phyloP scores from a whole-genome alignment of 2,113 vertebrate species.

The Pterocles orientalis region DNA sequence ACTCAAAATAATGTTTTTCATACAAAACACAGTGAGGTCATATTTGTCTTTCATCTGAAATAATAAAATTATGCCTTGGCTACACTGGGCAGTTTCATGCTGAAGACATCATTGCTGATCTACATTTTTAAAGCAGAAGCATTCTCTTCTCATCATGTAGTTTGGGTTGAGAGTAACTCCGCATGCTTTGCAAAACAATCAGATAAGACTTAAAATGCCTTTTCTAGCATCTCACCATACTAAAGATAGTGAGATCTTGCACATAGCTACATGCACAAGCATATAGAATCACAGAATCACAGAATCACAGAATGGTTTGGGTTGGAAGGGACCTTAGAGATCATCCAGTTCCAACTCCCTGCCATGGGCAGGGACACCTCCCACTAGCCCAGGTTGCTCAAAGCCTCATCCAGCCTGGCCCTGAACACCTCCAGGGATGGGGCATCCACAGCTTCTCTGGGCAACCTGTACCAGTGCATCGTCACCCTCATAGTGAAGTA shows the following conservation, averaged over 20 bases:
- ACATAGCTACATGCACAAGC: neutral
- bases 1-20: slow-evolving; percentile 46
- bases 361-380: too few relatives aligned
- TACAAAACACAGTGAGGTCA: slow-evolving; percentile 55
- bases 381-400: too few relatives aligned
- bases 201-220: slow-evolving; percentile 10
- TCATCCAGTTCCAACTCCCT: too few relatives aligned
- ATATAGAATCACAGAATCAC: too few relatives aligned
- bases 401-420: too few relatives aligned
- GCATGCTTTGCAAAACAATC: neutral
- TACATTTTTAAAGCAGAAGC: neutral
- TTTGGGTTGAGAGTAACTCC: neutral
- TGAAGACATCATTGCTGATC: slow-evolving; percentile 20
- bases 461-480: too few relatives aligned
- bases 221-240: neutral
- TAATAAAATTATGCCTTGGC: slow-evolving; percentile 56
- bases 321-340: too few relatives aligned
- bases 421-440: too few relatives aligned
- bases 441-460: too few relatives aligned
- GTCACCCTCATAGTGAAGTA: too few relatives aligned
- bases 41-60: slow-evolving; percentile 56
- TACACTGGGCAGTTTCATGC: neutral
- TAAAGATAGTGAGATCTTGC: neutral
- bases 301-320: too few relatives aligned
- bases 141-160: neutral